Conservation (phyloP, 2,113 vertebrate genomes). For the Tenrec ecaudatus region DNA sequence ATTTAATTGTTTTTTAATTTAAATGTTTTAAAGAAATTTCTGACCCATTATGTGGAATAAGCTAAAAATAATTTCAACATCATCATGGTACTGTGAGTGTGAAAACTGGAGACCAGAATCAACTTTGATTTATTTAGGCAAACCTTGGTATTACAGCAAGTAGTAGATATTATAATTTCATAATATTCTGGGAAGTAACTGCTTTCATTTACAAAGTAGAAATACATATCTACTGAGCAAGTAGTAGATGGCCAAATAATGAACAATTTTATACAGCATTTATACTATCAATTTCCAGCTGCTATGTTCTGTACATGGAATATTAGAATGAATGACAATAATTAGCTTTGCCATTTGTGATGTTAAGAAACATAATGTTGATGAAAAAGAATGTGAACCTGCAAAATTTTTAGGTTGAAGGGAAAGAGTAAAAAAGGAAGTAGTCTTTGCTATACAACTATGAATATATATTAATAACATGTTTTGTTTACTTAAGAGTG, state of each 20-base stretch:
- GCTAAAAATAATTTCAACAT: neutral
- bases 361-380: conserved; percentile 19
- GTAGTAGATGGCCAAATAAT: conserved; percentile 3
- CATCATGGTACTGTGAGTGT: neutral
- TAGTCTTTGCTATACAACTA: conserved; percentile 23
- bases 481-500: neutral
- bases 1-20: conserved; percentile 27
- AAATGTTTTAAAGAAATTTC: neutral
- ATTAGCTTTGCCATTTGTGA: neutral
- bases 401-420: conserved; percentile 32
- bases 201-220: neutral
- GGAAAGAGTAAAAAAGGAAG: neutral
- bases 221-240: neutral
- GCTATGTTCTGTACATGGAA: neutral
- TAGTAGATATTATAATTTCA: conserved; percentile 11
- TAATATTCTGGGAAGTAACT: conserved; percentile 9
- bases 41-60: neutral
- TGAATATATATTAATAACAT: neutral
- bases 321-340: neutral
- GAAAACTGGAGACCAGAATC: neutral
- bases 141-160: neutral
- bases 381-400: neutral
- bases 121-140: neutral
- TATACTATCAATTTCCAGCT: neutral
- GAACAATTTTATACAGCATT: neutral